Evolutionary conservation across 2,888 invertebrate species (phyloP).

Genomic region (Dicroscelio sp.): DNA sequence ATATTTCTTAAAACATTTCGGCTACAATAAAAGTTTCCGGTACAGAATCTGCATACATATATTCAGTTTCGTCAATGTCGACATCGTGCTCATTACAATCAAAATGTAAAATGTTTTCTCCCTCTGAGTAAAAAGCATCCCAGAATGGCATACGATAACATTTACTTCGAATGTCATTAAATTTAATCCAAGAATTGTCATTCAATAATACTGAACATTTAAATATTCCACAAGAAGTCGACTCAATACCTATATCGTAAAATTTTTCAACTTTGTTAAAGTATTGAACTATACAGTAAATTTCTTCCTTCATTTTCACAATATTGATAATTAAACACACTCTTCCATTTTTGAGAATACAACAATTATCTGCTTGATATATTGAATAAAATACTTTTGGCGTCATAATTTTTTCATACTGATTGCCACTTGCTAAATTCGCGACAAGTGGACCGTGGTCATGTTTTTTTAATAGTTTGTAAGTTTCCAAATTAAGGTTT

Average conservation of each 20-base stretch:
- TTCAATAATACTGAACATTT: not conserved
- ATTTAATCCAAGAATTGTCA: not conserved
- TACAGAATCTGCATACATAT: too few species aligned
- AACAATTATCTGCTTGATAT: conserved; percentile 13
- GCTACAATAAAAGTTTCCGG: too few species aligned
- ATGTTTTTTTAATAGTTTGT: conserved; percentile 2
- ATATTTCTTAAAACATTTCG: too few species aligned
- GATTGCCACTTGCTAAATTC: not conserved
- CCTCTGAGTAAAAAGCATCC: not conserved
- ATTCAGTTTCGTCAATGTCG: too few species aligned
- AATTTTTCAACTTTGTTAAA: not conserved
- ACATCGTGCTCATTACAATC: too few species aligned
- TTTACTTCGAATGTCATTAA: not conserved
- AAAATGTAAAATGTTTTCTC: not conserved
- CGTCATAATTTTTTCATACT: conserved; percentile 3
- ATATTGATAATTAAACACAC: conserved; percentile 21
- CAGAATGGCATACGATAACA: conserved; percentile 32
- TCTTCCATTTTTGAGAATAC: conserved; percentile 12
- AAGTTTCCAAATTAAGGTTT: too few species aligned
- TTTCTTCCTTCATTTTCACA: not conserved
- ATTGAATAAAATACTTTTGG: not conserved
- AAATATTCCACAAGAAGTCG: not conserved
- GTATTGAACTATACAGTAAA: not conserved
- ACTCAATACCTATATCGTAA: not conserved
- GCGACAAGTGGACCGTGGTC: not conserved